Percentiles rank a stretch among this genome's conserved stretches.
phyloP scores from a whole-genome alignment of 2,113 vertebrate genomes.

The Origma solitaria region DNA sequence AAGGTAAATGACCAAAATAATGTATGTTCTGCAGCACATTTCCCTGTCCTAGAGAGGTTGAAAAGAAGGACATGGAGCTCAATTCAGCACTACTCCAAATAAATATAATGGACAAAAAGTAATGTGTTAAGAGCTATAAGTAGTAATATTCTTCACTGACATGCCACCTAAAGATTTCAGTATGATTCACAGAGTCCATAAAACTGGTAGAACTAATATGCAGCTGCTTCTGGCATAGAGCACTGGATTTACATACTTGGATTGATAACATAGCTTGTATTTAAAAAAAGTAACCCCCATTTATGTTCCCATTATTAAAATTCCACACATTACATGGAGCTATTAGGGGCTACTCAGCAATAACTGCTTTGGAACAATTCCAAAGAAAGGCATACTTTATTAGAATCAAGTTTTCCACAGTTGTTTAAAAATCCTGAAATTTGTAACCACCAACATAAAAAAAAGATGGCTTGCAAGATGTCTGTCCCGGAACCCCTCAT shows the following conservation, averaged over 20 bases:
- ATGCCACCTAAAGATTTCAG: background rate
- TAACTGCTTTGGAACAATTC: background rate
- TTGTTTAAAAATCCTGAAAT: background rate
- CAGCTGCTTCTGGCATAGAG: background rate
- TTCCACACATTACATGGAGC: background rate
- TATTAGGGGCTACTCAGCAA: background rate
- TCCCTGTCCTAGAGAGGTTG: background rate
- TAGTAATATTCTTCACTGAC: background rate
- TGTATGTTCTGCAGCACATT: background rate
- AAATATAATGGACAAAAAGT: conserved; percentile 14
- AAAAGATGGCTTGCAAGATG: background rate
- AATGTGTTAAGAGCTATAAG: background rate
- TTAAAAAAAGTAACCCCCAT: background rate
- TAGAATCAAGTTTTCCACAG: background rate
- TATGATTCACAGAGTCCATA: conserved; percentile 34
- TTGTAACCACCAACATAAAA: background rate
- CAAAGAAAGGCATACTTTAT: background rate
- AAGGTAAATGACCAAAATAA: background rate
- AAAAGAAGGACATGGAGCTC: background rate
- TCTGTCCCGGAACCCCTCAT: background rate
- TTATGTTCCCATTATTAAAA: conserved; percentile 6
- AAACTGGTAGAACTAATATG: conserved; percentile 12
- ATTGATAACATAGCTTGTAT: background rate
- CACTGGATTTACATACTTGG: background rate
- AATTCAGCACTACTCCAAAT: background rate